Percentiles rank a stretch among this genome's conserved stretches.
phyloP scores from a whole-genome alignment of 2,113 vertebrate genomes.

The Ophiodon elongatus region DNA sequence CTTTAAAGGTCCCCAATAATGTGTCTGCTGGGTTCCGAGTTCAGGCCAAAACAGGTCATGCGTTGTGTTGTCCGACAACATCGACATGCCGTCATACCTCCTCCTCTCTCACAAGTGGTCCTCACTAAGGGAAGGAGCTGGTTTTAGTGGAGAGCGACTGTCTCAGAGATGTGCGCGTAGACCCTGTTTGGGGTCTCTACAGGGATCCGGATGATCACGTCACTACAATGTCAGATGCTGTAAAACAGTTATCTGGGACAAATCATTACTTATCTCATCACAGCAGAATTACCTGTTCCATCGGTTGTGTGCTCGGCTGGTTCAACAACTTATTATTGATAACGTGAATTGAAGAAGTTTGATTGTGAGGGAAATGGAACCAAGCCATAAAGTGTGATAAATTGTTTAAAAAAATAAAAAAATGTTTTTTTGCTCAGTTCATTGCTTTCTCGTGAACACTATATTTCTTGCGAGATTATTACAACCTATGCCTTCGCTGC shows the following conservation, averaged over 20 bases:
- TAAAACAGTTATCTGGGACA: conserved; percentile 29
- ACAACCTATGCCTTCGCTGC: not conserved
- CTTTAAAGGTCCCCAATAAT: not conserved
- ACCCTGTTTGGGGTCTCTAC: conserved; percentile 1
- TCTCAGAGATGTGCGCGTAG: not conserved
- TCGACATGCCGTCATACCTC: not conserved
- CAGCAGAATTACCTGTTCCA: conserved; percentile 33
- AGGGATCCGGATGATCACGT: conserved; percentile 38
- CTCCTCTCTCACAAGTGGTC: not conserved
- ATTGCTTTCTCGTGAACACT: conserved; percentile 21
- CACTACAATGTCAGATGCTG: conserved; percentile 31
- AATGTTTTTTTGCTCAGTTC: conserved; percentile 16
- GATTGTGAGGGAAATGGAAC: conserved; percentile 18
- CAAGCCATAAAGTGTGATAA: conserved; percentile 6
- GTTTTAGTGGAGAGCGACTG: not conserved
- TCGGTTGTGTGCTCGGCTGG: conserved; percentile 24
- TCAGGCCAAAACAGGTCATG: not conserved
- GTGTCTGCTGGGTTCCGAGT: not conserved
- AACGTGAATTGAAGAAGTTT: conserved; percentile 17
- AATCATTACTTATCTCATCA: conserved; percentile 53
- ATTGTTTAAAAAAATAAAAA: not conserved
- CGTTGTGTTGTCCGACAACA: not conserved
- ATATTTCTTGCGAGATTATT: conserved; percentile 16
- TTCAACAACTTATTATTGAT: conserved; percentile 40
- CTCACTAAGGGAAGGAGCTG: not conserved